phyloP scores from a whole-genome alignment of 1,140 invertebrate species.

The Eciton burchellii region DNA sequence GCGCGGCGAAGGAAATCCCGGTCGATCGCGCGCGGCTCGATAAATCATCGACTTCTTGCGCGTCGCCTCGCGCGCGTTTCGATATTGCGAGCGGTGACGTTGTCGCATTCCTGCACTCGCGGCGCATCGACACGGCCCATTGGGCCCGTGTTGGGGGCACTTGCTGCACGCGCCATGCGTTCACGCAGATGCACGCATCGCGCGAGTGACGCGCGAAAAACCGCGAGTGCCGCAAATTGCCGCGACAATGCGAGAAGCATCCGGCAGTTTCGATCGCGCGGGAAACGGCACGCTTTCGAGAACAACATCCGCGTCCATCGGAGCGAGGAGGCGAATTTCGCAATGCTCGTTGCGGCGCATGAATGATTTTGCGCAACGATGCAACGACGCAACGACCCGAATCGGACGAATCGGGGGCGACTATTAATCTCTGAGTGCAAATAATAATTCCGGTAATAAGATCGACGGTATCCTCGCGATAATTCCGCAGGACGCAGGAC shows the following conservation, averaged over 20 bases:
- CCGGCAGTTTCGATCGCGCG: background rate
- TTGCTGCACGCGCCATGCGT: conserved; percentile 28
- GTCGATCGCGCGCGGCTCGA: background rate
- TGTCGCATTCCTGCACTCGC: conserved; percentile 50
- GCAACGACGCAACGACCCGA: background rate
- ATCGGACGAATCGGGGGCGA: background rate
- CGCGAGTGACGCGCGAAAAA: conserved; percentile 50
- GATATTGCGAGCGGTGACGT: conserved; percentile 29
- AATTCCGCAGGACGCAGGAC: no score
- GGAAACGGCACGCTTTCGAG: background rate
- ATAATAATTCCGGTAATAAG: no score
- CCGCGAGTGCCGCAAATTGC: conserved; percentile 29
- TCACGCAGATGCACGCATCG: conserved; percentile 38
- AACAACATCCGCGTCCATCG: background rate
- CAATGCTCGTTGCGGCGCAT: background rate
- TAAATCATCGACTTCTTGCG: conserved; percentile 26
- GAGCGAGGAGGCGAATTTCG: background rate
- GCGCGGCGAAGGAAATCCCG: background rate
- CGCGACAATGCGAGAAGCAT: conserved; percentile 32
- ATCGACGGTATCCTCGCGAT: no score
- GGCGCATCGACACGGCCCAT: conserved; percentile 69
- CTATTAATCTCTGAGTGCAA: no score
- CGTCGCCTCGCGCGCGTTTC: conserved; percentile 7
- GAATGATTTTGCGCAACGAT: background rate
- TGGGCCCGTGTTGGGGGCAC: conserved; percentile 61